Conservation (phyloP, 2,797 vertebrate genomes). For the Hippoglossus hippoglossus region DNA sequence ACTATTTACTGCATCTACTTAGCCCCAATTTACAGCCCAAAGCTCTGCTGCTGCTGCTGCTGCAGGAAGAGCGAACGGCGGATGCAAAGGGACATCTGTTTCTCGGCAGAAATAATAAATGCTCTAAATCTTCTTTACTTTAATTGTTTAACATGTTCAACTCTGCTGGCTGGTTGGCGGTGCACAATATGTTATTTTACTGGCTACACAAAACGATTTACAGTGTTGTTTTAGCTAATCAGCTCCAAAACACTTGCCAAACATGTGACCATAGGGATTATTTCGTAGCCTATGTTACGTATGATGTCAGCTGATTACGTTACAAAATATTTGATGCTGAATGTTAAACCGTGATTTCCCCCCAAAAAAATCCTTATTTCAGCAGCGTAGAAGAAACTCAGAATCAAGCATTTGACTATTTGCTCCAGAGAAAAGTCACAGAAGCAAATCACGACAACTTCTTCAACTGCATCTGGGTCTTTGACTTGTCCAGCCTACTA, state of each 20-base stretch:
- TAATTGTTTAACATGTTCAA: constrained; percentile 14
- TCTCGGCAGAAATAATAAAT: constrained; percentile 49
- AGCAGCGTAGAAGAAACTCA: too few relatives aligned
- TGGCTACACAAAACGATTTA: constrained; percentile 6
- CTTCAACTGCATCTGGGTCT: neutral
- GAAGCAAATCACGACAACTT: neutral
- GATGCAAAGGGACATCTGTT: constrained; percentile 51
- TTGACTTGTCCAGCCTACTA: neutral
- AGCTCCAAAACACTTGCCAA: too few relatives aligned
- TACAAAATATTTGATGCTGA: too few relatives aligned
- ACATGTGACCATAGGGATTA: neutral
- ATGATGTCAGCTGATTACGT: too few relatives aligned
- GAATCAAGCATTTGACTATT: too few relatives aligned
- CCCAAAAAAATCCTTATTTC: too few relatives aligned
- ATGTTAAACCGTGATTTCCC: too few relatives aligned
- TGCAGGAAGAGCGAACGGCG: constrained; percentile 47
- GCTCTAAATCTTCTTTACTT: constrained; percentile 38
- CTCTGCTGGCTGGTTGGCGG: neutral
- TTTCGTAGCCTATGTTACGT: neutral
- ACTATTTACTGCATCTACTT: constrained; percentile 73
- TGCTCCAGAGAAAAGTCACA: neutral
- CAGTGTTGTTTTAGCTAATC: too few relatives aligned
- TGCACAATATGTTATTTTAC: constrained; percentile 22
- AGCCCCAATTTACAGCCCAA: constrained; percentile 66
- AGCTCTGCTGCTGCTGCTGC: constrained; percentile 35